These are phyloP conservation scores for Gobionotothen gibberifrons DNA, from an alignment of 2,797 vertebrate genomes.

Conservation along the genomic window DNA sequence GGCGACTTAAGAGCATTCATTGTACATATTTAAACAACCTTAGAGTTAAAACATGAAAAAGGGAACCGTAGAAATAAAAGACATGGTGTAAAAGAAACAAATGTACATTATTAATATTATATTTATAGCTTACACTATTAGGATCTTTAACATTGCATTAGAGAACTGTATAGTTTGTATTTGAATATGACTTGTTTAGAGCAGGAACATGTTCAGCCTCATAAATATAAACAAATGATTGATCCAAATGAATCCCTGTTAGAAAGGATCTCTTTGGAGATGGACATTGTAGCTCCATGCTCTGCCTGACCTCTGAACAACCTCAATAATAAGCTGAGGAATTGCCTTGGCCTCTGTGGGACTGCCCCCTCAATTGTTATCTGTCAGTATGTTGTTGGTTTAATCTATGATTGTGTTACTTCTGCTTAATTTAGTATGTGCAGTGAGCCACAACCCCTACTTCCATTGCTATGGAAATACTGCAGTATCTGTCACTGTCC, in stretches of 20 bases:
- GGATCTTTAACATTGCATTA: too few species aligned
- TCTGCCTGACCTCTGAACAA: conserved; percentile 42
- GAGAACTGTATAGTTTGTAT: too few species aligned
- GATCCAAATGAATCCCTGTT: conserved; percentile 14
- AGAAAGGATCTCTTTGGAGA: conserved; percentile 36
- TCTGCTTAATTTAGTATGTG: conserved; percentile 52
- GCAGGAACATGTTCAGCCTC: neutral
- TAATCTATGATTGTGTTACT: conserved; percentile 50
- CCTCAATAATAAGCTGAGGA: conserved; percentile 46
- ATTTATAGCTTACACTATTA: too few species aligned
- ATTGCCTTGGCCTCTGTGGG: conserved; percentile 34
- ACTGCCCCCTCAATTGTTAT: conserved; percentile 28
- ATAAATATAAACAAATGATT: conserved; percentile 1
- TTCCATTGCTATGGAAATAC: conserved; percentile 10
- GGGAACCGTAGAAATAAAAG: too few species aligned
- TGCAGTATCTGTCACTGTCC: conserved; percentile 27
- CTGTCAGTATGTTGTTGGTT: conserved; percentile 52
- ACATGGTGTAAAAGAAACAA: too few species aligned
- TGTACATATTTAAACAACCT: neutral
- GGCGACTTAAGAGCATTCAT: too few species aligned
- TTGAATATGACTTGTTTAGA: neutral
- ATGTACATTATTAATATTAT: too few species aligned
- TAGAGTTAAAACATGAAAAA: neutral
- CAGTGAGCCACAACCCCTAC: conserved; percentile 4
- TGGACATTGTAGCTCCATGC: conserved; percentile 1